Conservation (phyloP, 2,797 vertebrate species). For the Avahi laniger region DNA sequence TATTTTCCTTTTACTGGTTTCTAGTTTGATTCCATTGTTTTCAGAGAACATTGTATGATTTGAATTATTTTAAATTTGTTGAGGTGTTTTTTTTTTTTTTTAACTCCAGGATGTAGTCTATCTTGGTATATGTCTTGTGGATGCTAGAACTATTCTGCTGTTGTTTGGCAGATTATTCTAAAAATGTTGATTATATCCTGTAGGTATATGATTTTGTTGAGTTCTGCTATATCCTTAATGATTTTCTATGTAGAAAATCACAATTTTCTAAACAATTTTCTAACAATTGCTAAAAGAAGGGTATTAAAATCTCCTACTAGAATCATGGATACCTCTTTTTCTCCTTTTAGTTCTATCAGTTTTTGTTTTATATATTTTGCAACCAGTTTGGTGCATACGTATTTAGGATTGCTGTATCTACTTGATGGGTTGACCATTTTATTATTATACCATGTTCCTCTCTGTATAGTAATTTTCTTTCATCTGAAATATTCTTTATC, state of each 20-base stretch:
- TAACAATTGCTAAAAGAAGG: not conserved
- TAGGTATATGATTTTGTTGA: not conserved
- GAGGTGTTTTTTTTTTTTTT: not conserved
- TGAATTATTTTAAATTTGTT: not conserved
- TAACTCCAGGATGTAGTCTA: not conserved
- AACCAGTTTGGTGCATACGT: not conserved
- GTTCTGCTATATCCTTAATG: not conserved
- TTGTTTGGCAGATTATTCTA: not conserved
- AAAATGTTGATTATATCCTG: not conserved
- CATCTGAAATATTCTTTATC: not conserved
- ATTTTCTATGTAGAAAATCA: not conserved
- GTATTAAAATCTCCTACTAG: not conserved
- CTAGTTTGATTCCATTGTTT: not conserved
- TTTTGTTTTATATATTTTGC: not conserved
- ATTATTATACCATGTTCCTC: not conserved
- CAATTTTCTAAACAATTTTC: not conserved
- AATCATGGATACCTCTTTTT: not conserved
- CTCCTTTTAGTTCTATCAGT: not conserved
- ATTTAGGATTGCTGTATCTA: not conserved
- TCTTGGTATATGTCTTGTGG: not conserved
- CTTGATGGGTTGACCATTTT: not conserved
- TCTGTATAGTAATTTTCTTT: not conserved
- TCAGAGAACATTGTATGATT: not conserved
- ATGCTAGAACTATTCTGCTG: not conserved
- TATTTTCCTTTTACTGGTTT: not conserved